Evolutionary conservation across 2,888 invertebrate genomes (phyloP).

Genomic region (Cerceris rybyensis): DNA sequence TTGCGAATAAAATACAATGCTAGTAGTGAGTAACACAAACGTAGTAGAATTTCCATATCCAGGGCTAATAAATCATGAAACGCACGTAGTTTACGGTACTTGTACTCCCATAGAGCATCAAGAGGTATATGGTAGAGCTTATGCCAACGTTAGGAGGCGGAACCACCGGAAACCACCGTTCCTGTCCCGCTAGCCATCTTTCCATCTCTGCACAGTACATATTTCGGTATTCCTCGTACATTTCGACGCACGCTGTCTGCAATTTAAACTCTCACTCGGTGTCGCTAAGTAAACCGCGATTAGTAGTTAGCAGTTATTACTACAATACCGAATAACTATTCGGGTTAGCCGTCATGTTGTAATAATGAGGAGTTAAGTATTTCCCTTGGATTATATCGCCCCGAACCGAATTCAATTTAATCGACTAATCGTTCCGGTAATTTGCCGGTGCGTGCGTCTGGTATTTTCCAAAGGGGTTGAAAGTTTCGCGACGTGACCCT

Average conservation of each 20-base stretch:
- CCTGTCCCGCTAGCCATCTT: no score
- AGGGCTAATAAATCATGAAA: no score
- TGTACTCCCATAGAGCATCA: no score
- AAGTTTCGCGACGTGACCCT: no score
- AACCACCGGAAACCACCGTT: no score
- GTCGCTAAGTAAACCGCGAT: constrained; percentile 43
- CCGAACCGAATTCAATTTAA: neutral
- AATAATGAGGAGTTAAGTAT: constrained; percentile 26
- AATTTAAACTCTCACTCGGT: constrained; percentile 17
- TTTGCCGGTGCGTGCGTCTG: neutral
- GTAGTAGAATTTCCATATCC: no score
- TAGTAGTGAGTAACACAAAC: no score
- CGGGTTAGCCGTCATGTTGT: constrained; percentile 30
- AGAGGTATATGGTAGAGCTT: no score
- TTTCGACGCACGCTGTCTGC: constrained; percentile 4
- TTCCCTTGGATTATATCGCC: constrained; percentile 30
- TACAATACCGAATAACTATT: constrained; percentile 38
- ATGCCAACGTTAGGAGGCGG: no score
- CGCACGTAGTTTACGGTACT: no score
- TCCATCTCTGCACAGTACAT: neutral
- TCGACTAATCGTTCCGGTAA: neutral
- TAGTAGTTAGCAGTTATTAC: constrained; percentile 37
- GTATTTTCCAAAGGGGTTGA: neutral
- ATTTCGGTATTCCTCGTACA: neutral
- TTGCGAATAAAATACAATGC: no score